Evolutionary conservation across 2,888 invertebrate genomes (phyloP), one percentile per base, ranked within the genome.

Genomic region (Oegoconia quadripuncta): DNA sequence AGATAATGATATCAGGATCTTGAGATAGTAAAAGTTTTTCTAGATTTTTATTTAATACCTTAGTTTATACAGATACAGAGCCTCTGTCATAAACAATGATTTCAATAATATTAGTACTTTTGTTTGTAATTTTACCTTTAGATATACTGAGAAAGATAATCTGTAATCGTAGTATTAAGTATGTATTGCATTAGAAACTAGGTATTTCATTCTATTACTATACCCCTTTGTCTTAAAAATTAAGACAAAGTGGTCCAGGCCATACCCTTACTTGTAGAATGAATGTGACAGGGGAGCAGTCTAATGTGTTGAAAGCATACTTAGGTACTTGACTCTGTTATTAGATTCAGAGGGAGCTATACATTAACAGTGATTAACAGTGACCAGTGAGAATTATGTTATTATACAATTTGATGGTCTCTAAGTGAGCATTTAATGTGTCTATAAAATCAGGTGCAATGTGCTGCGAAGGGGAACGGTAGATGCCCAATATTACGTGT

Each of bases 381-480:
- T 34, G 7, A 30, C 43, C 43, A 1, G 23, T 27, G 5, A 46
- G 7, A 9, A 35, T 36, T 17, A 46, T 34, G 16, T 38, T 43
- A 22, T 25, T 32, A 14, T 35, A 9, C 1, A 14, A 22, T n/a
- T 28, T 37, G 11, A 35, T n/a, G 3, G 11, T 37, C n/a, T 31
- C 23, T 18, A 37, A 25, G 22, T 28, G 25, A 3, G 11, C 5
- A 15, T 14, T 32, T 13, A 38, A 13, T 9, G 23, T 35, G 18
- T 14, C 12, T 7, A 25, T 35, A 11, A 35, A 44, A 7, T 12
- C 13, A 5, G 13, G 16, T 11, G 30, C 20, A n/a, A 30, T 25
- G 1, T 11, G 13, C 8, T 31, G 23, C 9, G 35, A 41, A 2
- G 44, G 44, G 1, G 44, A 38, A 1, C 38, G n/a, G n/a, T n/a